Percentiles rank a stretch among this genome's conserved stretches.
These are phyloP conservation scores for Sisyra nigra DNA, from an alignment of 2,888 invertebrate genomes.

Conservation along the genomic window DNA sequence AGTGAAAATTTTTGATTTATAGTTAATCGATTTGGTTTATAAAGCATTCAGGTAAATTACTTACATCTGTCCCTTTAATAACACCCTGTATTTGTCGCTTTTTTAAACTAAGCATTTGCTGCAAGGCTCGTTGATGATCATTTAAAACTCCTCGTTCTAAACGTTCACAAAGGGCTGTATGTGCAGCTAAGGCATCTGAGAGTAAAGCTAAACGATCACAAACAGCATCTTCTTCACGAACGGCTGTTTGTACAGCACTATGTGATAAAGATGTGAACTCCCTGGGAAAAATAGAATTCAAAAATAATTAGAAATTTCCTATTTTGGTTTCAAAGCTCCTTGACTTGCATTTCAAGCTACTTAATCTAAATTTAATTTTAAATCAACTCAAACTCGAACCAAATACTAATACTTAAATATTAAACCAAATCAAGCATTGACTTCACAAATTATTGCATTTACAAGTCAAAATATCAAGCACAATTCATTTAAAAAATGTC, in stretches of 20 bases:
- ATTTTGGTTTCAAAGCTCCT: too few relatives aligned
- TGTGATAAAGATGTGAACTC: constrained; percentile 32
- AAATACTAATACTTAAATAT: too few relatives aligned
- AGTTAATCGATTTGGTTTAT: too few relatives aligned
- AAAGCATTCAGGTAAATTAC: constrained; percentile 13
- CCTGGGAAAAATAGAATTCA: constrained; percentile 20
- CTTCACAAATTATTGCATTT: too few relatives aligned
- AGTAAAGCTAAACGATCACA: constrained; percentile 36
- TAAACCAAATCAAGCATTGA: too few relatives aligned
- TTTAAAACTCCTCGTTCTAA: constrained; percentile 41
- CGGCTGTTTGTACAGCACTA: constrained; percentile 33
- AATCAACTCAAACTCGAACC: too few relatives aligned
- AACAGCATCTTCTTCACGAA: constrained; percentile 34
- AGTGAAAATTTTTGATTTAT: too few relatives aligned
- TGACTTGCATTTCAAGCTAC: too few relatives aligned
- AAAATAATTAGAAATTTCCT: constrained; percentile 7
- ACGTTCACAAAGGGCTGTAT: constrained; percentile 40
- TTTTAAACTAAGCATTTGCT: constrained; percentile 42
- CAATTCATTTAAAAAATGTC: too few relatives aligned
- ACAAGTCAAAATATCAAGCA: too few relatives aligned
- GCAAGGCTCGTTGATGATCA: constrained; percentile 41
- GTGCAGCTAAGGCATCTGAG: constrained; percentile 35
- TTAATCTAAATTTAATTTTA: too few relatives aligned
- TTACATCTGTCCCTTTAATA: constrained; percentile 40
- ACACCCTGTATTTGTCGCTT: constrained; percentile 45